These are phyloP conservation scores for Crotalus viridis DNA, from an alignment of 2,113 vertebrate species.

Conservation along the genomic window DNA sequence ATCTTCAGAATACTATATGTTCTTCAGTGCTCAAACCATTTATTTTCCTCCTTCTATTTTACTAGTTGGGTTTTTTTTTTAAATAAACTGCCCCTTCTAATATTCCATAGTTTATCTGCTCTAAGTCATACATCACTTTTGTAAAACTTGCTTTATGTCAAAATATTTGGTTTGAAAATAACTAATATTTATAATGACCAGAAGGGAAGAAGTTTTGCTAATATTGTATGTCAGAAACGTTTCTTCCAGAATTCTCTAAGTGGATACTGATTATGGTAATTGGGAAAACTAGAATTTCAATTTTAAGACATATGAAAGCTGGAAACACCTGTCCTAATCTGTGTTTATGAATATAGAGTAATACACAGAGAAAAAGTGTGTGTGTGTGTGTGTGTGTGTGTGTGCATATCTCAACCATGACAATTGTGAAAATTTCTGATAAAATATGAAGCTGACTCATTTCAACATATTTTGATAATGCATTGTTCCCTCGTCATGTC, in stretches of 20 bases:
- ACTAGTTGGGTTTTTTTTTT: not conserved
- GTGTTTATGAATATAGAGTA: not conserved
- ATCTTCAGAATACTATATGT: not conserved
- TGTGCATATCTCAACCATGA: not conserved
- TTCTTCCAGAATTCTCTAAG: not conserved
- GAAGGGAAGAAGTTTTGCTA: not conserved
- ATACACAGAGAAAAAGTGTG: not conserved
- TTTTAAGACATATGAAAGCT: not conserved
- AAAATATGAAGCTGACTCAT: not conserved
- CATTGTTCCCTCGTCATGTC: slow-evolving; percentile 5
- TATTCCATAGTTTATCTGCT: not conserved
- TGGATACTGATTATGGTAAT: not conserved
- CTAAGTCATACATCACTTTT: not conserved
- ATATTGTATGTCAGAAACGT: not conserved
- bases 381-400: not conserved
- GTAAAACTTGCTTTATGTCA: not conserved
- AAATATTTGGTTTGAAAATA: not conserved
- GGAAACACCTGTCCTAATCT: not conserved
- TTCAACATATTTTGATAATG: not conserved
- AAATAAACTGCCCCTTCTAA: not conserved
- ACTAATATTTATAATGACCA: not conserved
- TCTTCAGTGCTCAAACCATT: not conserved
- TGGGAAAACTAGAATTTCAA: not conserved
- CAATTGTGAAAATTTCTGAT: slow-evolving; percentile 6
- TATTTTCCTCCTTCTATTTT: not conserved